Percentiles rank a stretch among this genome's conserved stretches.
phyloP scores from a whole-genome alignment of 2,797 vertebrate species.

The Arrhamphus sclerolepis region DNA sequence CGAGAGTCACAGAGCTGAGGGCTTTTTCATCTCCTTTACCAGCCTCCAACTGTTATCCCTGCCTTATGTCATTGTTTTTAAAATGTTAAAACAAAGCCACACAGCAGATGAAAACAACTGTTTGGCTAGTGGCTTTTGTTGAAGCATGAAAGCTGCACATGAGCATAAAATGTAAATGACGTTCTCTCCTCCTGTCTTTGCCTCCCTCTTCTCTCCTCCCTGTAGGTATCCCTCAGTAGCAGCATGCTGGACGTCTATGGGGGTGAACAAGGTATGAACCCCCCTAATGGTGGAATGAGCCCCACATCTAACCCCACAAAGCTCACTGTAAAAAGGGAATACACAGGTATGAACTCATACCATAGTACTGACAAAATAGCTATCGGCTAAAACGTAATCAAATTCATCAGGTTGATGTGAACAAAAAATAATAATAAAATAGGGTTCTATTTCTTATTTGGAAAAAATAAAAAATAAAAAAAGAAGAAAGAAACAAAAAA shows the following conservation, averaged over 20 bases:
- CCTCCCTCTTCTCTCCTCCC: slow-evolving; percentile 18
- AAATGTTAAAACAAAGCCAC: slow-evolving; percentile 33
- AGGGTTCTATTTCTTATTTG: no score
- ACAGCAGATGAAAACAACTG: slow-evolving; percentile 50
- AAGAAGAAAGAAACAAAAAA: background rate
- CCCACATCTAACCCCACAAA: slow-evolving; percentile 87
- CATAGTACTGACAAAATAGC: slow-evolving; percentile 50
- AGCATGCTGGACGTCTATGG: slow-evolving; percentile 94
- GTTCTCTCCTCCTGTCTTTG: slow-evolving; percentile 2
- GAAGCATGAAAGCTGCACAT: background rate
- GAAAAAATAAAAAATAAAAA: no score
- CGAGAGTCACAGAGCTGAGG: slow-evolving; percentile 16
- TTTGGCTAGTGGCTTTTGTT: slow-evolving; percentile 38
- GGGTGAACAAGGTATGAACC: slow-evolving; percentile 88
- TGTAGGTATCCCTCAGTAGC: slow-evolving; percentile 83
- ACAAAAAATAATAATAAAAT: slow-evolving; percentile 12
- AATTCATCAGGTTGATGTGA: slow-evolving; percentile 6
- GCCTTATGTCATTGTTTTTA: background rate
- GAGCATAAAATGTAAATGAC: slow-evolving; percentile 39
- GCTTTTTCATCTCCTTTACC: slow-evolving; percentile 4
- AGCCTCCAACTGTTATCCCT: slow-evolving; percentile 11
- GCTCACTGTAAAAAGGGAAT: slow-evolving; percentile 92
- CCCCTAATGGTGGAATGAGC: slow-evolving; percentile 87
- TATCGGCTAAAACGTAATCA: slow-evolving; percentile 23
- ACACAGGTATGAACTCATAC: slow-evolving; percentile 85